Percentiles rank a stretch among this genome's conserved stretches.
Conservation (phyloP, 2,797 vertebrate species). For the Neosalanx taihuensis region DNA sequence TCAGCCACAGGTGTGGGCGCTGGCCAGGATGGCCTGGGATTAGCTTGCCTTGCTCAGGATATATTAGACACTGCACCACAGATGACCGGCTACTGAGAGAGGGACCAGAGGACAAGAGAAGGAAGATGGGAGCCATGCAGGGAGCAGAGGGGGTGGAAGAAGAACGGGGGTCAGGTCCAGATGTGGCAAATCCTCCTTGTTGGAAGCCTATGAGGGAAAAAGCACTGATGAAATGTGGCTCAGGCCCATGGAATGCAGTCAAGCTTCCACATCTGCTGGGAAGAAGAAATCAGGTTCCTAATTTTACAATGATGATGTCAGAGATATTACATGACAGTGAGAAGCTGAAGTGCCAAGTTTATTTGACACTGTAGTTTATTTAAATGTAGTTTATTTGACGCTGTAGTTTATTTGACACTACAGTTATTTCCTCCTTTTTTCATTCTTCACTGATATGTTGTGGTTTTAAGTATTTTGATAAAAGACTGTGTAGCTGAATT, state of each 20-base stretch:
- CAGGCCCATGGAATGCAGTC: slow-evolving; percentile 89
- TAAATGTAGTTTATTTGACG: background rate
- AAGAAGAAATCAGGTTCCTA: slow-evolving; percentile 86
- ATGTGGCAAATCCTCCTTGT: slow-evolving; percentile 70
- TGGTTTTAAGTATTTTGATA: slow-evolving; percentile 42
- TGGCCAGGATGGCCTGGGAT: slow-evolving; percentile 77
- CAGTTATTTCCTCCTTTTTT: slow-evolving; percentile 41
- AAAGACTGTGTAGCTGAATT: slow-evolving; percentile 37
- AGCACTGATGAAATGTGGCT: slow-evolving; percentile 94
- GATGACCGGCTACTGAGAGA: slow-evolving; percentile 53
- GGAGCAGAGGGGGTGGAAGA: background rate
- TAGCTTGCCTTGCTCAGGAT: slow-evolving; percentile 84
- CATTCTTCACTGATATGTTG: slow-evolving; percentile 28
- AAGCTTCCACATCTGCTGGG: slow-evolving; percentile 94
- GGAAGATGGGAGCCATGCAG: slow-evolving; percentile 27
- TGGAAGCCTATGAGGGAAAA: slow-evolving; percentile 83
- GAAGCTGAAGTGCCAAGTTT: slow-evolving; percentile 75
- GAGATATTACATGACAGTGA: slow-evolving; percentile 83
- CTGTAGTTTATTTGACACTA: too few relatives aligned
- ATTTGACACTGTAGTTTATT: slow-evolving; percentile 13
- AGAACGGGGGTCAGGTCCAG: slow-evolving; percentile 54
- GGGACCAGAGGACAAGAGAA: slow-evolving; percentile 21
- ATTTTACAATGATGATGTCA: slow-evolving; percentile 96
- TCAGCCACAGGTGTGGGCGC: slow-evolving; percentile 95
- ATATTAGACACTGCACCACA: slow-evolving; percentile 75